A percentile compares a stretch with the other conserved stretches of the same genome.
Conservation (phyloP, 2,113 vertebrate species). For the Xiphophorus hellerii region DNA sequence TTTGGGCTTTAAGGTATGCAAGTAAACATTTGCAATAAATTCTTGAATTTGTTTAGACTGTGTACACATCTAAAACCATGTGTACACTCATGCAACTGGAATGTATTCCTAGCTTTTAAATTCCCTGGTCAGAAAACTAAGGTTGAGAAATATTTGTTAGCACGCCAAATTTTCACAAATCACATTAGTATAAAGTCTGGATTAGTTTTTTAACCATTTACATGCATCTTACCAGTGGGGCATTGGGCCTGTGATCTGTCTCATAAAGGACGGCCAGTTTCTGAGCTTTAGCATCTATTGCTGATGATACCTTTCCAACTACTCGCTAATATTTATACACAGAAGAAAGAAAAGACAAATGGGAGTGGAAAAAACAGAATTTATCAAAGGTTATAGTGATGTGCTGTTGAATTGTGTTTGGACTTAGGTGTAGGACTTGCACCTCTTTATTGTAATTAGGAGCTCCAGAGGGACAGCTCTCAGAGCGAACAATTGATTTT, state of each 20-base stretch:
- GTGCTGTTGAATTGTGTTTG: not conserved
- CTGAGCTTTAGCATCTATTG: constrained; percentile 92
- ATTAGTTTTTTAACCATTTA: constrained; percentile 4
- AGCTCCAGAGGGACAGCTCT: constrained; percentile 64
- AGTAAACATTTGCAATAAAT: not conserved
- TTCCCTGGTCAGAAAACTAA: not conserved
- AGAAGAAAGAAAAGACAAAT: not conserved
- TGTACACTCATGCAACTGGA: not conserved
- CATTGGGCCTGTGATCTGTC: constrained; percentile 93
- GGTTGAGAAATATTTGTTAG: not conserved
- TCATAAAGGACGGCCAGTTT: constrained; percentile 93
- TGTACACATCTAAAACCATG: not conserved
- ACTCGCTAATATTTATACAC: constrained; percentile 84
- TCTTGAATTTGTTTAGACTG: not conserved
- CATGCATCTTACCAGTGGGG: constrained; percentile 88
- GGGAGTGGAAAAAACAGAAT: not conserved
- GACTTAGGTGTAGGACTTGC: constrained; percentile 12
- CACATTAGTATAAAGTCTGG: not conserved
- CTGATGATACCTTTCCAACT: constrained; percentile 90
- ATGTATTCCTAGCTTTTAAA: not conserved
- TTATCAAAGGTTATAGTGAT: not conserved
- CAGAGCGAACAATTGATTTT: constrained; percentile 48
- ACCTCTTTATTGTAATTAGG: constrained; percentile 77
- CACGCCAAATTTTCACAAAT: not conserved
- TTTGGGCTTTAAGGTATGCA: not conserved